Base-by-base conservation (phyloP, 2,888 invertebrate species). In the Chrysolina americana region DNA sequence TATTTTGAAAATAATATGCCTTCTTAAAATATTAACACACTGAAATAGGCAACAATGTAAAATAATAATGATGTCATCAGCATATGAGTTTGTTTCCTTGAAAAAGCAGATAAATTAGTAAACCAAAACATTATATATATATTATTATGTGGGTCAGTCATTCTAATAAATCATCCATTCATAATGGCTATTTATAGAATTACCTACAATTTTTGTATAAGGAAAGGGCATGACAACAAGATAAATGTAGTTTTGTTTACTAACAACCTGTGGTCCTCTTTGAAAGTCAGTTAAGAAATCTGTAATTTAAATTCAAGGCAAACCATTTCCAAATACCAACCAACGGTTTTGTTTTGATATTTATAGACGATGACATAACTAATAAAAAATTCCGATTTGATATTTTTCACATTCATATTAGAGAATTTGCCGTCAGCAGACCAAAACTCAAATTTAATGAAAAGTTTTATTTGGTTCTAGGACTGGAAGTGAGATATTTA, bases 271-370 rank as follows among this genome's bases (percentile, higher is more conserved):
- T 15, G 15, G 15, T 15, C 15, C 15, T 15, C 44, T 15, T 13
- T 44, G 44, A 15, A 0, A 44, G 15, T 2, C 15, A 44, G 65
- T 17, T 41, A n/a, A 19, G 15, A 50, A 69, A 69, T 19, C 36
- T 5, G 23, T 19, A 28, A 69, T 70, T 68, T 68, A 68, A 66
- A 71, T 73, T 69, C 75, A 73, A 77, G 75, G 77, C 70, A 59
- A 77, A 73, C 74, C 28, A 65, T 74, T 74, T 73, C 73, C 41
- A 68, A 69, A 76, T 70, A 65, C 44, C 70, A 13, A 36, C 59
- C 15, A 59, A 28, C 19, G 59, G 59, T 15, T 59, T 59, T 23
- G 59, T 13, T 59, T 59, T 23, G 59, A 36, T 73, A 66, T 74
- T 74, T 74, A 70, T 74, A 74, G 68, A 64, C 3, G 23, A 64